Evolutionary conservation across 2,797 vertebrate species (phyloP), one percentile per base, ranked within the genome.

Genomic region (Notolepis coatsorum): DNA sequence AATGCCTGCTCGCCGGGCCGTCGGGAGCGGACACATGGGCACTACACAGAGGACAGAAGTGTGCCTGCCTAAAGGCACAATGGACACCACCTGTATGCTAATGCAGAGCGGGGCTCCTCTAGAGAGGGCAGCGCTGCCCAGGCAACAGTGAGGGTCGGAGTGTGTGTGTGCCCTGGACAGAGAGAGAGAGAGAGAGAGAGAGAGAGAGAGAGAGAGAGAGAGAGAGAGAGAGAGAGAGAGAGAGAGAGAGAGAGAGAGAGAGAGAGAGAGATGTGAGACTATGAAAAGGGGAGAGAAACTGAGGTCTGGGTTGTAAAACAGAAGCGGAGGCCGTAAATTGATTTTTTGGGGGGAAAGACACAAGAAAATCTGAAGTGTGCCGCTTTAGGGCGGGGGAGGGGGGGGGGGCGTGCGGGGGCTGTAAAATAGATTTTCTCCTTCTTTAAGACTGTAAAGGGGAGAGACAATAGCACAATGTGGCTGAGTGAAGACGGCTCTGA

Each of bases 11-110:
- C 67, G 65, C 75, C 25, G 37, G 66, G 21, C n/a, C 28, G 42
- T 76, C 82, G 70, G 68, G 61, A 80, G 80, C 49, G 59, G 77
- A 85, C 86, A 88, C 86, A 84, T 80, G 85, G 55, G 79, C 51
- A 37, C 48, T 56, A 61, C 73, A 73, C 28, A 81, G 49, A n/a
- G 2, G 69, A 75, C 72, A 87, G 70, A 87, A 90, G 86, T 89
- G 84, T 88, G 88, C 76, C 84, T 75, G 66, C 31, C 65, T 41
- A 13, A 53, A 39, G 68, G 71, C n/a, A 90, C 88, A 91, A 91
- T 84, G 75, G 85, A 61, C 68, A 25, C 85, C 91, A 92, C 89
- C 91, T 93, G 85, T 90, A 93, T 92, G 89, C 76, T 92, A 92
- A 94, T 91, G 68, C 12, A 0, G 3, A 3, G 47, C 10, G 42